Base-by-base conservation (phyloP, 2,888 invertebrate species). In the Caenorhabditis wallacei region DNA sequence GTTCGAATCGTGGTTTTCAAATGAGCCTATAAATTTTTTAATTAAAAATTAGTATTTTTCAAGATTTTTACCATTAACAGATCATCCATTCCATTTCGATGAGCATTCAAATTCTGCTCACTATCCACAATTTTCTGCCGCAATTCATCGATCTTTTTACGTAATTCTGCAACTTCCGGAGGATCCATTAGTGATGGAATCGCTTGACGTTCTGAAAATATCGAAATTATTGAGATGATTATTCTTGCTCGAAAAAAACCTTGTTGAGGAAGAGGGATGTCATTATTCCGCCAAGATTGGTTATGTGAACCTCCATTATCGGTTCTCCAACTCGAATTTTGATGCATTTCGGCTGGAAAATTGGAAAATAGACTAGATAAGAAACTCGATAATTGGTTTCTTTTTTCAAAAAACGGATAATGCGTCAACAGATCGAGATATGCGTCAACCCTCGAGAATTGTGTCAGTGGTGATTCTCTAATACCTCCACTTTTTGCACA, bases 71-170 rank as follows among this genome's bases (percentile, higher is more conserved):
- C 81, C 59, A 18, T 22, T 5, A 82, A 16, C 4, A 78, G 59
- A 13, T 43, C 66, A 10, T 78, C 82, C 66, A 76, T 97, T 96
- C 92, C 78, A 48, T 61, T 43, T 54, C 30, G 37, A 24, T 99
- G 98, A 71, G 97, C 98, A 89, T 95, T 95, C 86, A 99, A 94
- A 94, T 99, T 99, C 92, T 95, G 95, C 93, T 98, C 98, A 91
- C 97, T 97, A 93, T 98, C 97, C 89, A 95, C 95, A 85, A 98
- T 96, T 94, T 98, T 97, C 92, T 85, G 88, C 35, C 84, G 79
- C 7, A 90, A 70, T 1, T 70, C 88, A 43, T 91, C 89, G 22
- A 92, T 89, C 70, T 92, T 91, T 7, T 54, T 61, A 7, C 71
- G 66, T 48, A 89, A 59, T 57, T 84, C 81, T 2, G 61, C 48